These are phyloP conservation scores for Nansenia antarctica DNA, from an alignment of 2,113 vertebrate species.

Conservation along the genomic window DNA sequence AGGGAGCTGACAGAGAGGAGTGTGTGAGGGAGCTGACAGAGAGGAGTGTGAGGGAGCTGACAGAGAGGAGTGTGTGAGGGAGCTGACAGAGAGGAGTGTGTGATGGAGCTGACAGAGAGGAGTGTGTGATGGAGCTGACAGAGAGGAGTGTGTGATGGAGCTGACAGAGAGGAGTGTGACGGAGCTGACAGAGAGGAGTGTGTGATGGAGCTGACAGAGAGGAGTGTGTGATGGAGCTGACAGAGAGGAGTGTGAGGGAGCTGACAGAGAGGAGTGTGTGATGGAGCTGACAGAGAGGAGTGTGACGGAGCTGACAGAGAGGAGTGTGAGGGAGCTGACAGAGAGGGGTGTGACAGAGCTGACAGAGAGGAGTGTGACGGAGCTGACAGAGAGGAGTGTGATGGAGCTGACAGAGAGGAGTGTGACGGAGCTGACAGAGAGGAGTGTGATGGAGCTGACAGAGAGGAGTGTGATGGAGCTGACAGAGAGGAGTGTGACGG, in stretches of 20 bases:
- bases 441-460: neutral
- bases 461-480: no score
- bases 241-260: no score
- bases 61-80: neutral
- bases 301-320: neutral
- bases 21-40: no score
- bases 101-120: no score
- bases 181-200: neutral
- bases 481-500: no score
- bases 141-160: neutral
- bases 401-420: no score
- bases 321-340: neutral
- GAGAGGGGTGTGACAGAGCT: no score
- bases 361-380: neutral
- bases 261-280: neutral
- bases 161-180: no score
- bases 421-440: neutral
- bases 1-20: neutral
- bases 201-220: neutral
- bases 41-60: no score
- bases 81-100: neutral
- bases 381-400: neutral
- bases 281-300: no score
- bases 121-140: constrained; percentile 9
- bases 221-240: no score